Percentiles rank a stretch among this genome's conserved stretches.
Conservation (phyloP, 1,140 invertebrate genomes). For the Phymastichus coffea region DNA sequence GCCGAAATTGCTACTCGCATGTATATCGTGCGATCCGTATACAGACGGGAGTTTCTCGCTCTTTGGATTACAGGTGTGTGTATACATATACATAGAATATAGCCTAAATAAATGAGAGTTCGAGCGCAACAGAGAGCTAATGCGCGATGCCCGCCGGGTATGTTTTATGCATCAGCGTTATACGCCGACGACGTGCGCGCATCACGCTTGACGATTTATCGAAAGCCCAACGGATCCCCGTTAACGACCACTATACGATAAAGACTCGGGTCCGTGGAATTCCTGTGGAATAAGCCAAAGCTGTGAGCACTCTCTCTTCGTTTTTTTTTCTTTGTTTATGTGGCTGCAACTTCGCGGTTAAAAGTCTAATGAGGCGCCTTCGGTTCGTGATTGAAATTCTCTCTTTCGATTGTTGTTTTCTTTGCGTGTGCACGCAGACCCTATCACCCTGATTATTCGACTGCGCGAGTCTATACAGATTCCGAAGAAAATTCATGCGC, state of each 20-base stretch:
- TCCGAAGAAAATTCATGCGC: too few species aligned
- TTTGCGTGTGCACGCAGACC: too few species aligned
- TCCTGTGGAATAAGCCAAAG: neutral
- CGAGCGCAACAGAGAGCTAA: too few species aligned
- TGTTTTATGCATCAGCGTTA: constrained; percentile 18
- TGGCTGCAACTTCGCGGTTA: neutral
- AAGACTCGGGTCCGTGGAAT: neutral
- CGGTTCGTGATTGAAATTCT: constrained; percentile 13
- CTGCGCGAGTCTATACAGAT: too few species aligned
- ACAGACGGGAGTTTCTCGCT: too few species aligned
- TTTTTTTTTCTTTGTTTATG: neutral
- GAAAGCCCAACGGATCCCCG: neutral
- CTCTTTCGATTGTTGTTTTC: too few species aligned
- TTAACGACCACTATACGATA: constrained; percentile 6
- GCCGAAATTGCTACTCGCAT: too few species aligned
- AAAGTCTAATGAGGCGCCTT: neutral
- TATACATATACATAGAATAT: neutral
- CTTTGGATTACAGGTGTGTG: neutral
- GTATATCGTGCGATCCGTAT: too few species aligned
- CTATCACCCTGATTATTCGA: too few species aligned
- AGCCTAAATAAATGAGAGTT: constrained; percentile 5
- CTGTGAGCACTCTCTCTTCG: too few species aligned
- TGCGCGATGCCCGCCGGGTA: neutral
- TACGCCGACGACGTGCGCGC: neutral
- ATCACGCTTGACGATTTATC: constrained; percentile 1